Conservation (phyloP, 2,113 vertebrate genomes). For the Rafetus swinhoei region DNA sequence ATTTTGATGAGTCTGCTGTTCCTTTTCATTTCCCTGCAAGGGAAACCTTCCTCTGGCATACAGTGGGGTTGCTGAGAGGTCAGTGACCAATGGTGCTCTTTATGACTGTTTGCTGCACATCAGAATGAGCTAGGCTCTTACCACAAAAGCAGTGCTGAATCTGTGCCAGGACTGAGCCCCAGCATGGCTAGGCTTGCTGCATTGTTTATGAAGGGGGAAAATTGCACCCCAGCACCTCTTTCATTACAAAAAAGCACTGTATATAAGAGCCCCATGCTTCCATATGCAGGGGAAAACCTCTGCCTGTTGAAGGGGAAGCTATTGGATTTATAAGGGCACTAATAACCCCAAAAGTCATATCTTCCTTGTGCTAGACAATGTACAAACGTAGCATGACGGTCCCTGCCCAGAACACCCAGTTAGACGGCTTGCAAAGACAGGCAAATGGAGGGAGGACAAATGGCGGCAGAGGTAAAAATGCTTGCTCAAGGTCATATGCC, state of each 20-base stretch:
- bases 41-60: rapidly evolving
- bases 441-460: not conserved
- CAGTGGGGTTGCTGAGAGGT: not conserved
- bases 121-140: rapidly evolving
- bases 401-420: not conserved
- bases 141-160: rapidly evolving
- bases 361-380: not conserved
- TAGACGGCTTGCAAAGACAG: not conserved
- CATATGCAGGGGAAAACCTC: too few relatives aligned
- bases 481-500: not conserved
- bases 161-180: too few relatives aligned
- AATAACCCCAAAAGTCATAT: not conserved
- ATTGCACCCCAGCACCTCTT: too few relatives aligned
- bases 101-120: not conserved
- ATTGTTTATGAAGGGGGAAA: too few relatives aligned
- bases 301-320: not conserved
- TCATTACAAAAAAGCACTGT: too few relatives aligned
- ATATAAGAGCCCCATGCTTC: too few relatives aligned
- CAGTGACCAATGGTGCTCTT: rapidly evolving
- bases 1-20: rapidly evolving
- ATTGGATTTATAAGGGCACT: not conserved
- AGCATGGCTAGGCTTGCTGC: too few relatives aligned
- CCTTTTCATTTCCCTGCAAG: rapidly evolving
- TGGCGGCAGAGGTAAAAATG: not conserved
- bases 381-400: not conserved